Base-by-base conservation (phyloP, 2,888 invertebrate genomes). In the Pyralis farinalis region DNA sequence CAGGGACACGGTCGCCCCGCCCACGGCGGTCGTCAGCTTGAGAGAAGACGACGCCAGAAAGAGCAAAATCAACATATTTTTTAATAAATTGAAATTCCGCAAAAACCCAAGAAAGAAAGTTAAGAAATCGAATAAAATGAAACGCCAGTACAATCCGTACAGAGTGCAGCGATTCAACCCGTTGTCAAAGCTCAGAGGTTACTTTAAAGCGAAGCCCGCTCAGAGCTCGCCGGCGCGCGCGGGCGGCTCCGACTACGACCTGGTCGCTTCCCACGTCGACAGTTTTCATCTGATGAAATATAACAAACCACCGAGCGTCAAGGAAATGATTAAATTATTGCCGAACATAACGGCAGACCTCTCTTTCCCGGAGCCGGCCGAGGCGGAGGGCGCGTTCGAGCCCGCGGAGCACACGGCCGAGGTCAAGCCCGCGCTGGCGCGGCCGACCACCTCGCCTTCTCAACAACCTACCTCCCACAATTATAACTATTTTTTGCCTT, bases 241-340 rank as follows among this genome's bases (percentile, higher is more conserved):
- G n/a, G 3, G 8, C 7, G 16, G 5, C 1, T 29, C 9, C 3
- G 36, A 36, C 20, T 36, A 16, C 9, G 36, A 36, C 36, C 44
- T 60, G 31, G 35, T 53, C 10, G 51, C 51, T 7, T 38, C 55
- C 7, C 53, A 57, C 6, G 43, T 58, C 1, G 53, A 58, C 10
- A 48, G 55, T 0, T 63, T 60, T 7, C 62, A 62, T 37, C 43
- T 61, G 12, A 20, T 64, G 0, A 65, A 59, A 39, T 63, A 48
- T 37, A 35, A 57, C 3, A 66, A 52, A 37, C 10, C 50, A 3
- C 44, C 54, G 3, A 53, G 42, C 5, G 6, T 65, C 4, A 57
- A 71, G 1, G 74, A 71, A 1, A 54, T 78, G 31, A 51, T 46
- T n/a, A 55, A 53, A 2, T 62, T 69, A 44, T 50, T 77, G 34